Evolutionary conservation across 2,888 invertebrate genomes (phyloP).

Genomic region (Chromoteleia sp.): DNA sequence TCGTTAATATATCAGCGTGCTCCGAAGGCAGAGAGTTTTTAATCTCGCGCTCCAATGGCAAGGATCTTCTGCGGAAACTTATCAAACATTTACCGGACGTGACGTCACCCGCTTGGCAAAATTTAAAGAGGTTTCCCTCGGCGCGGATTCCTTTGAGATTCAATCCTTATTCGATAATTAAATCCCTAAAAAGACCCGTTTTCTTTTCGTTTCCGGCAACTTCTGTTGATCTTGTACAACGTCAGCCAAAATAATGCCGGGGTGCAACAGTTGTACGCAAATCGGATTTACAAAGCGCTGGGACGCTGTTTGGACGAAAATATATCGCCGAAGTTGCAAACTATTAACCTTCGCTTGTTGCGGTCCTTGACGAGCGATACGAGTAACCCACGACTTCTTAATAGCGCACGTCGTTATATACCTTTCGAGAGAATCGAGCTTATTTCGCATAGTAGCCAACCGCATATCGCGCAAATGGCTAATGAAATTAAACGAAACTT

Average conservation of each 20-base stretch:
- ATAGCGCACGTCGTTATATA: constrained; percentile 70
- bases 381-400: constrained; percentile 70
- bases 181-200: no score
- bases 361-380: constrained; percentile 77
- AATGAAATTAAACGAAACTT: constrained; percentile 68
- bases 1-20: constrained; percentile 82
- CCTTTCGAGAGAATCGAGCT: constrained; percentile 74
- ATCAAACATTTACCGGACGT: constrained; percentile 45
- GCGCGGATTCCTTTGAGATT: no score
- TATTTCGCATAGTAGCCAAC: constrained; percentile 64
- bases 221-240: constrained; percentile 83
- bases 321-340: constrained; percentile 72
- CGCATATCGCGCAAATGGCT: constrained; percentile 71
- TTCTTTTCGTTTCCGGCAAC: constrained; percentile 75
- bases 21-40: constrained; percentile 82
- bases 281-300: constrained; percentile 72
- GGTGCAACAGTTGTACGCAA: constrained; percentile 76
- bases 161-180: no score
- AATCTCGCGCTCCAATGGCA: constrained; percentile 75
- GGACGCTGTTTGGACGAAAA: constrained; percentile 73
- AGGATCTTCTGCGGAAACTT: constrained; percentile 32
- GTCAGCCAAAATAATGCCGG: constrained; percentile 82
- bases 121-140: constrained; percentile 42
- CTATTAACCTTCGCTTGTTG: constrained; percentile 74
- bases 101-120: not conserved